Evolutionary conservation across 2,888 invertebrate species (phyloP).

Genomic region (Brachyptera putata): DNA sequence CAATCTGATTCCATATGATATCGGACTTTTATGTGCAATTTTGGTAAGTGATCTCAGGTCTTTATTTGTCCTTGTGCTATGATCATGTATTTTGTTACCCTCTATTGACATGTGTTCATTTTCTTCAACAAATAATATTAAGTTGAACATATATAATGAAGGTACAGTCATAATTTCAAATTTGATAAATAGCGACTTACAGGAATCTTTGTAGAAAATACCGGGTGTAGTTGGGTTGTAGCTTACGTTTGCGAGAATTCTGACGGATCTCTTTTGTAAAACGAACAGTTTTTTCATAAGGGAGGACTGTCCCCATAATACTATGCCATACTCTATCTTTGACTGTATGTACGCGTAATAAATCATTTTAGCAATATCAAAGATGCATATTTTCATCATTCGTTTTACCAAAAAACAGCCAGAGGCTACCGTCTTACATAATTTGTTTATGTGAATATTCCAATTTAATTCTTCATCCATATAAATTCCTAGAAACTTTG

Average conservation of each 20-base stretch:
- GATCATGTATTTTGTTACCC: too few relatives aligned
- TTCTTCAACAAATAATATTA: not conserved
- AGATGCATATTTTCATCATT: not conserved
- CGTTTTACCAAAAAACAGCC: not conserved
- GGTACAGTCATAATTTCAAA: not conserved
- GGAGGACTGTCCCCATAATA: not conserved
- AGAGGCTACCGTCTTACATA: not conserved
- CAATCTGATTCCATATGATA: too few relatives aligned
- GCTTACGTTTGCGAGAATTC: not conserved
- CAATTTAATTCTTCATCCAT: not conserved
- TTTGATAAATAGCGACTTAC: not conserved
- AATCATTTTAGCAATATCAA: not conserved
- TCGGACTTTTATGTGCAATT: too few relatives aligned
- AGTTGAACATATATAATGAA: not conserved
- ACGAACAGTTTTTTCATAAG: not conserved
- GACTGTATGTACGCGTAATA: not conserved
- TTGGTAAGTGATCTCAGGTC: too few relatives aligned
- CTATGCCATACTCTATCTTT: not conserved
- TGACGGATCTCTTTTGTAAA: not conserved
- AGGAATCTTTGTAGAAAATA: not conserved
- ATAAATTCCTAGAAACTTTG: not conserved
- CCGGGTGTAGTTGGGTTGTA: not conserved
- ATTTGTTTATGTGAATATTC: not conserved
- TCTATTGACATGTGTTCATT: too few relatives aligned
- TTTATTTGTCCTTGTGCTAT: too few relatives aligned